Evolutionary conservation across 2,797 vertebrate species (phyloP).

Genomic region (Gila robusta): DNA sequence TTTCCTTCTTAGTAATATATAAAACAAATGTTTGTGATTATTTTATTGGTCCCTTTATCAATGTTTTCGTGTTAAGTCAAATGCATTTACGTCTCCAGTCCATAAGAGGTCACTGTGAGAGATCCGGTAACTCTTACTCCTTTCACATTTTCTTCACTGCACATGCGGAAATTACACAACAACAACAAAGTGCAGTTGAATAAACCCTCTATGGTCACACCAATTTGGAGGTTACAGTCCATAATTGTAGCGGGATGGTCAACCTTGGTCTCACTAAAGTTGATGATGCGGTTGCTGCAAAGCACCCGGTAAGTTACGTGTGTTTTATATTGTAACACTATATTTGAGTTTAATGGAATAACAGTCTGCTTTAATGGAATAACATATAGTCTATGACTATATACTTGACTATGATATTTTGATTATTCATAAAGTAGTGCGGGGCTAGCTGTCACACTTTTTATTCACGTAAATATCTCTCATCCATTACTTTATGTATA

Average conservation of each 20-base stretch:
- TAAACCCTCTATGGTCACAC: neutral
- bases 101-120: conserved; percentile 55
- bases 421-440: neutral
- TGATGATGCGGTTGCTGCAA: conserved; percentile 76
- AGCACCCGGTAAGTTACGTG: conserved; percentile 75
- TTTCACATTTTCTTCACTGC: neutral
- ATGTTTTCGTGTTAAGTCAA: neutral
- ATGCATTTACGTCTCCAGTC: conserved; percentile 59
- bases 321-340: neutral
- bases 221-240: neutral
- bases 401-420: neutral
- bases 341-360: neutral
- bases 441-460: neutral
- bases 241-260: conserved; percentile 68
- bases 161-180: conserved; percentile 59
- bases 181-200: neutral
- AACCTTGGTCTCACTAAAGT: conserved; percentile 78
- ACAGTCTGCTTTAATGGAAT: neutral
- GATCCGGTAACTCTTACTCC: neutral
- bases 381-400: no score
- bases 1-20: neutral
- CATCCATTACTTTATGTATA: neutral
- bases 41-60: neutral
- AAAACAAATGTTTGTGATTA: neutral
- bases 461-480: neutral